Percentiles rank a stretch among this genome's conserved stretches.
These are phyloP conservation scores for Eupeodes luniger DNA, from an alignment of 2,888 invertebrate species.

Conservation along the genomic window DNA sequence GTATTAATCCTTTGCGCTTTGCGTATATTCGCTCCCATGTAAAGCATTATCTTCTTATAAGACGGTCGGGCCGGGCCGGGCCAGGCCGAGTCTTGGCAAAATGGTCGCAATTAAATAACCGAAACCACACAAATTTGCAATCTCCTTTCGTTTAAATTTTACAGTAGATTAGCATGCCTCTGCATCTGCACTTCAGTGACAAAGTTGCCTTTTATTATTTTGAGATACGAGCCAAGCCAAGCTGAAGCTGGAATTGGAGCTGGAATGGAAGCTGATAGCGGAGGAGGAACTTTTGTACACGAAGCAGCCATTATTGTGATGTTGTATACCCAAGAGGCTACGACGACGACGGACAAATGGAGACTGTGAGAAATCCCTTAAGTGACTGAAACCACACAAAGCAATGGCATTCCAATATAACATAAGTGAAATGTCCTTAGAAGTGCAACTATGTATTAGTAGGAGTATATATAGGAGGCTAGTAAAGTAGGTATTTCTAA, in stretches of 20 bases:
- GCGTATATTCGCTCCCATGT: neutral
- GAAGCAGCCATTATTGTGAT: neutral
- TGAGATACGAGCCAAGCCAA: neutral
- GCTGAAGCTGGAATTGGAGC: neutral
- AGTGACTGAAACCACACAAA: constrained; percentile 70
- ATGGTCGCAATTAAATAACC: constrained; percentile 73
- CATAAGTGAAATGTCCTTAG: constrained; percentile 68
- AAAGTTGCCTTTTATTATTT: constrained; percentile 19
- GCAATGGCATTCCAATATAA: constrained; percentile 56
- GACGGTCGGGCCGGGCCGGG: neutral
- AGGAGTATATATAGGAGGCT: neutral
- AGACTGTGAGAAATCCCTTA: constrained; percentile 59
- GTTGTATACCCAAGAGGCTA: neutral
- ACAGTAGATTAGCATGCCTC: constrained; percentile 54
- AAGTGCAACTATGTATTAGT: constrained; percentile 40
- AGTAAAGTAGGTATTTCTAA: constrained; percentile 16
- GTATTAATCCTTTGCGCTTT: constrained; percentile 40
- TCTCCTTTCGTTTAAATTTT: constrained; percentile 67
- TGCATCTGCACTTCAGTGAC: constrained; percentile 24
- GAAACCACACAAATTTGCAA: constrained; percentile 68
- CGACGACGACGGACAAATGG: constrained; percentile 29
- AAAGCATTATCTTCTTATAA: constrained; percentile 43
- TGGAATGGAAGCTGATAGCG: too few relatives aligned
- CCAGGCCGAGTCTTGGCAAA: constrained; percentile 33
- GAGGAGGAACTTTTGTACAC: constrained; percentile 6